phyloP scores from a whole-genome alignment of 35 echinoderm and acorn worm species.

The Chiridota heheva region DNA sequence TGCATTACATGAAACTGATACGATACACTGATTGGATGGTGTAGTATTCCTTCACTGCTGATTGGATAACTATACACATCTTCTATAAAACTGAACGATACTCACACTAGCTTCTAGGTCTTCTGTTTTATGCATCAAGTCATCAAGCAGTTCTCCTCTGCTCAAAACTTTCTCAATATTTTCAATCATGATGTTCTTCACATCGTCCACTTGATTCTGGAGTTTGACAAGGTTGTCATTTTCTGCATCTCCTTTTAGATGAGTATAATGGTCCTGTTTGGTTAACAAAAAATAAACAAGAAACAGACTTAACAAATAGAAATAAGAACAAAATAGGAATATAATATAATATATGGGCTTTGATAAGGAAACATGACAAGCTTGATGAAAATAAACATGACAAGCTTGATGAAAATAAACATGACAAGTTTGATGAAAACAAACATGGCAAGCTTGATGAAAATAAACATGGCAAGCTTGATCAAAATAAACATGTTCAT shows the following conservation, averaged over 20 bases:
- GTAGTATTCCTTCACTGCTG: too few relatives aligned
- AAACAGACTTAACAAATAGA: background rate
- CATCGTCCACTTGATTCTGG: slow-evolving; percentile 85
- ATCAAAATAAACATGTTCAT: too few relatives aligned
- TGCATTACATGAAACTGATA: too few relatives aligned
- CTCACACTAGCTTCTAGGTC: slow-evolving; percentile 93
- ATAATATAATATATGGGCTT: too few relatives aligned
- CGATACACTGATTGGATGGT: too few relatives aligned
- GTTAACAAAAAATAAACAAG: slow-evolving; percentile 30
- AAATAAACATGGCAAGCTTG: too few relatives aligned
- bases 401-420: too few relatives aligned
- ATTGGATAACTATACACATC: background rate
- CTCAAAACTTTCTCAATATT: slow-evolving; percentile 90
- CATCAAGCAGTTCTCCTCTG: slow-evolving; percentile 84
- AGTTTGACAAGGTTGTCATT: slow-evolving; percentile 53
- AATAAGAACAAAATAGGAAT: too few relatives aligned
- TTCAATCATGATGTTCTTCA: slow-evolving; percentile 88
- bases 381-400: too few relatives aligned
- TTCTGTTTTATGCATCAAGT: slow-evolving; percentile 77
- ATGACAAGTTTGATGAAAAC: too few relatives aligned
- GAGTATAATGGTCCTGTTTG: slow-evolving; percentile 85
- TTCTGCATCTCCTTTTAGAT: slow-evolving; percentile 52
- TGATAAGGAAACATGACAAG: too few relatives aligned
- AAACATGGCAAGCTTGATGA: too few relatives aligned
- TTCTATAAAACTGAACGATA: background rate